Percentiles rank a stretch among this genome's conserved stretches.
phyloP scores from a whole-genome alignment of 2,888 invertebrate genomes.

The Miltochrista miniata region DNA sequence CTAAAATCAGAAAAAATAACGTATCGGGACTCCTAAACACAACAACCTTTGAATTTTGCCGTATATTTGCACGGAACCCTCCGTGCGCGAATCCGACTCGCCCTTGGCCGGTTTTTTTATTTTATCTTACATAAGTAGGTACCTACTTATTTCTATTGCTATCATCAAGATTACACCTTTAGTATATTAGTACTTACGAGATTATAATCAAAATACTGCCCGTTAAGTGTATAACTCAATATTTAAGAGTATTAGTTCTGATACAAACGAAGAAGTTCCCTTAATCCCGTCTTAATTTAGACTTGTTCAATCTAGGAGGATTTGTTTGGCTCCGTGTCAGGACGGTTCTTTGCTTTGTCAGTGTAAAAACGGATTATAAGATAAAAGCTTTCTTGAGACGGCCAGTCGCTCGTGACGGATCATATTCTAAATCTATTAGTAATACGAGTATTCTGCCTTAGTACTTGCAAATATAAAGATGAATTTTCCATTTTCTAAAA shows the following conservation, averaged over 20 bases:
- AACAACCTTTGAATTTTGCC: too few relatives aligned
- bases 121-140: too few relatives aligned
- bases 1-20: too few relatives aligned
- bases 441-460: slow-evolving; percentile 28
- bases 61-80: too few relatives aligned
- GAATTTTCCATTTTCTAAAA: too few relatives aligned
- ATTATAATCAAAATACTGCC: slow-evolving; percentile 28
- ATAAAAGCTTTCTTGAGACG: slow-evolving; percentile 47
- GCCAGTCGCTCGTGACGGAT: slow-evolving; percentile 44
- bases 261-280: slow-evolving; percentile 61
- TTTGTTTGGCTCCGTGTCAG: slow-evolving; percentile 60
- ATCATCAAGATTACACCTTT: too few relatives aligned
- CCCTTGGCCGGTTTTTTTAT: too few relatives aligned
- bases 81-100: too few relatives aligned
- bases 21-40: too few relatives aligned
- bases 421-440: slow-evolving; percentile 54
- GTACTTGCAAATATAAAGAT: slow-evolving; percentile 7
- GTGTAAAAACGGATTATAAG: slow-evolving; percentile 68
- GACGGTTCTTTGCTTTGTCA: slow-evolving; percentile 62
- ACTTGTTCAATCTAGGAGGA: slow-evolving; percentile 63
- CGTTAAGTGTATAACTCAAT: slow-evolving; percentile 38
- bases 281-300: slow-evolving; percentile 70
- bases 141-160: too few relatives aligned
- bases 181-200: too few relatives aligned
- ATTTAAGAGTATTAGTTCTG: slow-evolving; percentile 39